Conservation (phyloP, 2,888 invertebrate genomes). For the Ecliptopera silaceata region DNA sequence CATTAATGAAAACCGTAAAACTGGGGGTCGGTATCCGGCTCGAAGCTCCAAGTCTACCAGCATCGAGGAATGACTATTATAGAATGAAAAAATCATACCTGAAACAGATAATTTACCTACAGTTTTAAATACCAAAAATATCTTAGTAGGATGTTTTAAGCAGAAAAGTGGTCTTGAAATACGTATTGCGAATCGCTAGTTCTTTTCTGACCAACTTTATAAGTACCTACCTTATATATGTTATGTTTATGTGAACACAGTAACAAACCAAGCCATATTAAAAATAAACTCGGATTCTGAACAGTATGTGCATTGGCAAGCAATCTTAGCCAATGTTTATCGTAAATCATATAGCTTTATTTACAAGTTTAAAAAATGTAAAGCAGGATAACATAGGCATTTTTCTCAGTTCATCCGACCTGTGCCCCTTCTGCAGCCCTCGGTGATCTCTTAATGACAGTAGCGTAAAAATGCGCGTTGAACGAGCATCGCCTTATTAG, state of each 20-base stretch:
- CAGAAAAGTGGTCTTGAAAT: background rate
- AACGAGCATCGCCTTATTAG: conserved; percentile 72
- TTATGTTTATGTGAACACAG: too few species aligned
- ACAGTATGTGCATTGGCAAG: too few species aligned
- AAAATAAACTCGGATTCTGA: too few species aligned
- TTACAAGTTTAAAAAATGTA: background rate
- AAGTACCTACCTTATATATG: too few species aligned
- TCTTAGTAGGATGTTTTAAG: background rate
- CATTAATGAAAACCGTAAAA: conserved; percentile 78
- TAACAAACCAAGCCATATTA: too few species aligned
- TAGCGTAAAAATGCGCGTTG: conserved; percentile 62
- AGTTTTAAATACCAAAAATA: too few species aligned
- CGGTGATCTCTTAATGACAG: conserved; percentile 28
- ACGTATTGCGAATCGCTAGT: background rate
- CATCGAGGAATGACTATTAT: conserved; percentile 13
- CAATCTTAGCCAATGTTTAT: too few species aligned
- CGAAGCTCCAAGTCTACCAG: conserved; percentile 47
- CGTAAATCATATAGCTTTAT: too few species aligned
- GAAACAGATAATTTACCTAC: background rate
- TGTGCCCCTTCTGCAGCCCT: conserved; percentile 17
- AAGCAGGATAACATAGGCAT: conserved; percentile 6
- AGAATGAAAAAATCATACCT: conserved; percentile 1
- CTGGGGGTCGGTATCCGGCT: conserved; percentile 65
- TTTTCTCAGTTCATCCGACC: conserved; percentile 7
- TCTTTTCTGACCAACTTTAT: background rate